A percentile compares a stretch with the other conserved stretches of the same genome.
These are phyloP conservation scores for Myoxocephalus aenaeus DNA, from an alignment of 2,797 vertebrate species.

Conservation along the genomic window DNA sequence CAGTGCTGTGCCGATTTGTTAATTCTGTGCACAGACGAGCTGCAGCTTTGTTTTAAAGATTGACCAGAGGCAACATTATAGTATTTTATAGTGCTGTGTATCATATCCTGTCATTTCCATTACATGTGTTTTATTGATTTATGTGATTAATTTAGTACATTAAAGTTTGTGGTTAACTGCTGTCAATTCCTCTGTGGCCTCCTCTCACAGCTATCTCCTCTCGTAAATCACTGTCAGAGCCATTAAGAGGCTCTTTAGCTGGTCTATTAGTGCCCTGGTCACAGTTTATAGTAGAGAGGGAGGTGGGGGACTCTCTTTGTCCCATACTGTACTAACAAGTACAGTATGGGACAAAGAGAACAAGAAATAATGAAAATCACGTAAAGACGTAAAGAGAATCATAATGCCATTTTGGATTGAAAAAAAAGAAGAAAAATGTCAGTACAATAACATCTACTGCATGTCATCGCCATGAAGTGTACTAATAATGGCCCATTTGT, in stretches of 20 bases:
- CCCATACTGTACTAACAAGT: not conserved
- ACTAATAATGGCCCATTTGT: constrained; percentile 65
- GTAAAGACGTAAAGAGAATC: constrained; percentile 14
- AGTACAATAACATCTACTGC: constrained; percentile 18
- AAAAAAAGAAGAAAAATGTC: constrained; percentile 10
- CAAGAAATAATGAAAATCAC: not conserved
- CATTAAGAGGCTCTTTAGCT: constrained; percentile 64
- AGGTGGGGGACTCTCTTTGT: too few relatives aligned
- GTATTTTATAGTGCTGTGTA: constrained; percentile 8
- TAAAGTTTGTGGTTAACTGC: constrained; percentile 33
- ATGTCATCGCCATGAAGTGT: constrained; percentile 36
- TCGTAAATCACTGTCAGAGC: constrained; percentile 52
- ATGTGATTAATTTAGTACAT: constrained; percentile 57
- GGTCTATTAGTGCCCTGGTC: constrained; percentile 43
- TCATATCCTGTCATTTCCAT: constrained; percentile 51
- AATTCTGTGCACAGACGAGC: not conserved
- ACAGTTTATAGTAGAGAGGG: not conserved
- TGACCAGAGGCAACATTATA: constrained; percentile 8
- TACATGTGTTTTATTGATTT: constrained; percentile 48
- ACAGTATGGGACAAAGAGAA: not conserved
- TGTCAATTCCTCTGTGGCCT: constrained; percentile 44
- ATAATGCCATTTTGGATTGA: not conserved
- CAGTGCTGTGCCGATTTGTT: not conserved
- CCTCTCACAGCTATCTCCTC: constrained; percentile 18
- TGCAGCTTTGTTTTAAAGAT: not conserved